Conservation (phyloP, 2,888 invertebrate species). For the Cryptocephalus primarius region DNA sequence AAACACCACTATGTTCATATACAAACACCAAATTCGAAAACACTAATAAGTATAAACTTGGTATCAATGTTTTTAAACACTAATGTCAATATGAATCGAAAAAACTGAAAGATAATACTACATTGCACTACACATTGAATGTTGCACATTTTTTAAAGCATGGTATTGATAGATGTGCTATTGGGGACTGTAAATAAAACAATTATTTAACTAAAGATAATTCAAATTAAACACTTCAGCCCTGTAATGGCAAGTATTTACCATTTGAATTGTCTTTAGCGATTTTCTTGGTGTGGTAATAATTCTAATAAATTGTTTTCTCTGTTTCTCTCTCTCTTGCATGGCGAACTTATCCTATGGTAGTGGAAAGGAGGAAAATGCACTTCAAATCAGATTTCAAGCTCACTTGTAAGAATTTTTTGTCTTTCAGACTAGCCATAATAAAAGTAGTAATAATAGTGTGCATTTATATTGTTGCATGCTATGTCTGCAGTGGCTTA, state of each 20-base stretch:
- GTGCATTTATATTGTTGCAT: background rate
- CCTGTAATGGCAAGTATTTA: too few species aligned
- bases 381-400: slow-evolving; percentile 55
- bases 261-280: background rate
- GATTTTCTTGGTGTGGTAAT: slow-evolving; percentile 20
- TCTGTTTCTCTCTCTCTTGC: slow-evolving; percentile 47
- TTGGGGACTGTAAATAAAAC: too few species aligned
- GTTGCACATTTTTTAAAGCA: slow-evolving; percentile 12
- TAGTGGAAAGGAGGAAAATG: slow-evolving; percentile 58
- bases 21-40: too few species aligned
- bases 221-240: too few species aligned
- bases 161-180: slow-evolving; percentile 6
- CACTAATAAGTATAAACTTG: too few species aligned
- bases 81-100: too few species aligned
- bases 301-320: slow-evolving; percentile 33
- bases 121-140: slow-evolving; percentile 3
- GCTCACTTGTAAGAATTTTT: slow-evolving; percentile 49
- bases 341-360: slow-evolving; percentile 42
- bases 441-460: slow-evolving; percentile 8
- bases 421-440: slow-evolving; percentile 11
- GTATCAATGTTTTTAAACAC: too few species aligned
- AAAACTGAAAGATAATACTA: too few species aligned
- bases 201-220: too few species aligned
- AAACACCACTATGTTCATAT: too few species aligned
- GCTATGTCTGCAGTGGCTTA: too few species aligned